Conservation (phyloP, 1,140 invertebrate genomes). For the Oppia nitens region DNA sequence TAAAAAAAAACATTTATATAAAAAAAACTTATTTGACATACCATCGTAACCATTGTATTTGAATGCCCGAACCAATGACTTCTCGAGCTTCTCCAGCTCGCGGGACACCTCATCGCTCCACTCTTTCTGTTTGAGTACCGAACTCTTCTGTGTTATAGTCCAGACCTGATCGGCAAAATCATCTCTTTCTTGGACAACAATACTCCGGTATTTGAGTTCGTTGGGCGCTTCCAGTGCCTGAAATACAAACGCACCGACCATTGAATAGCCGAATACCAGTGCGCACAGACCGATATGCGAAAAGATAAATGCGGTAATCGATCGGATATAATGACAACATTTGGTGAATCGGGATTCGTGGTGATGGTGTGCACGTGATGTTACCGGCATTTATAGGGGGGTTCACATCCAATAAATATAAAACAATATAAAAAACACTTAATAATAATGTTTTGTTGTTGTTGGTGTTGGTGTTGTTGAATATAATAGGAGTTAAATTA, state of each 20-base stretch:
- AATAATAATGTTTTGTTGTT: no score
- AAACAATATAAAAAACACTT: no score
- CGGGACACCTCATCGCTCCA: slow-evolving; percentile 24
- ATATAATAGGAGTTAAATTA: no score
- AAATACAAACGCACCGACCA: slow-evolving; percentile 84
- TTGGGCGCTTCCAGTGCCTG: slow-evolving; percentile 36
- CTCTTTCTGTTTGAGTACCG: slow-evolving; percentile 25
- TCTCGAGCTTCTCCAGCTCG: slow-evolving; percentile 24
- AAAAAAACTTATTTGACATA: slow-evolving; percentile 12
- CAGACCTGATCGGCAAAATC: slow-evolving; percentile 24
- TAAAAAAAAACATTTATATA: not conserved
- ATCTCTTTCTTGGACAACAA: slow-evolving; percentile 17
- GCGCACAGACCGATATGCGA: slow-evolving; percentile 77
- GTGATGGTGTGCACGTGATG: not conserved
- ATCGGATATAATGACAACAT: slow-evolving; percentile 20
- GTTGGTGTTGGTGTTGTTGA: no score
- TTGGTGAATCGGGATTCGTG: slow-evolving; percentile 14
- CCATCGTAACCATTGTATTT: slow-evolving; percentile 28
- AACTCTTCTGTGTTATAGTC: slow-evolving; percentile 25
- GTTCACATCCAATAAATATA: no score
- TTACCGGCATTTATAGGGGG: no score
- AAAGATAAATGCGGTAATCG: slow-evolving; percentile 41
- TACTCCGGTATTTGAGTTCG: slow-evolving; percentile 17
- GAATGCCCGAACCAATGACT: slow-evolving; percentile 22
- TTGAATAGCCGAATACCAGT: slow-evolving; percentile 80